Conservation (phyloP, 1,140 invertebrate genomes). For the Brachionus paranguensis region DNA sequence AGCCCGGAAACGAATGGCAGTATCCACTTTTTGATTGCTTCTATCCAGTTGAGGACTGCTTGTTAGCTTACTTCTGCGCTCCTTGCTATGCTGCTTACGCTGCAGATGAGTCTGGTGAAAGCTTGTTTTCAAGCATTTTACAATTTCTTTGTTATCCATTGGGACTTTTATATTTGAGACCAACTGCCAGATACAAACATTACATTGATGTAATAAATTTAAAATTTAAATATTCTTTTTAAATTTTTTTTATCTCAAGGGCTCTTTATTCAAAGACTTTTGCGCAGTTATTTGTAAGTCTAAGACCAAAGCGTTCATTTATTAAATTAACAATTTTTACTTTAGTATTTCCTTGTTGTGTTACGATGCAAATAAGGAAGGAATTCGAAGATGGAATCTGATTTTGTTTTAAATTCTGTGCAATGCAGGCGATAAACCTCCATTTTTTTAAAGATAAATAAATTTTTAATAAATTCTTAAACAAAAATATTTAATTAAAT, state of each 20-base stretch:
- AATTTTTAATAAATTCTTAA: neutral
- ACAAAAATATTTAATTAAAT: neutral
- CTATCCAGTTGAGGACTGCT: neutral
- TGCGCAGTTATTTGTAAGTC: neutral
- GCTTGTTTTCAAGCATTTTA: neutral
- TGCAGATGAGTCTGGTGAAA: neutral
- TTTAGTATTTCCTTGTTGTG: neutral
- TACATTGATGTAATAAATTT: neutral
- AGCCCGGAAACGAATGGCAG: neutral
- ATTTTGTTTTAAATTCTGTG: neutral
- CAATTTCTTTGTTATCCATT: neutral
- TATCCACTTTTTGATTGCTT: neutral
- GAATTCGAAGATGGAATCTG: neutral
- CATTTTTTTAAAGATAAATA: neutral
- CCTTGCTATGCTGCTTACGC: slow-evolving; percentile 17
- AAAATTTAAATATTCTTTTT: neutral
- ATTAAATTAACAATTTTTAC: neutral
- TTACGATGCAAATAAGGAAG: neutral
- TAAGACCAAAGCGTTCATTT: too few species aligned
- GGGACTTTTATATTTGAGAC: neutral
- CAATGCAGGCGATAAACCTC: neutral
- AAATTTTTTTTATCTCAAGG: neutral
- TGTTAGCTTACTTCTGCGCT: neutral
- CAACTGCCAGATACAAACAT: neutral
- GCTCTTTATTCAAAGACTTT: neutral